Evolutionary conservation across 2,888 invertebrate genomes (phyloP), one percentile per base, ranked within the genome.

Genomic region (Eumerus sabulonum): DNA sequence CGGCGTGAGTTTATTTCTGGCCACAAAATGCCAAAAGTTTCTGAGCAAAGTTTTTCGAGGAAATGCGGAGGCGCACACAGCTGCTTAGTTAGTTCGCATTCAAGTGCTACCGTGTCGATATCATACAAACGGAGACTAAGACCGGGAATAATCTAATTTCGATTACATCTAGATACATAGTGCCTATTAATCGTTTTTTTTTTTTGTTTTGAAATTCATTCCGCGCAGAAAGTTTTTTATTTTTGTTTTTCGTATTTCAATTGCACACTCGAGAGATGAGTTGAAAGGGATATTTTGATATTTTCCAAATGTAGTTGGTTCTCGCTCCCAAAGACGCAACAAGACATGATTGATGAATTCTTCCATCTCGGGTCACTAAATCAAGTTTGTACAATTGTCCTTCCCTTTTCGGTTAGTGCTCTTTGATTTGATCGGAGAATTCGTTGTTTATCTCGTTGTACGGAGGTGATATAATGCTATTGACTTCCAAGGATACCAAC

Each of bases 21-120:
- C 79, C 64, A 63, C 63, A 48, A 79, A 79, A 70, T 64, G 64
- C 68, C 60, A 79, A 73, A 73, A 50, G 68, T 79, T 70, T 68
- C 60, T 45, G 74, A 74, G 50, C 60, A 74, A 63, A 70, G 54
- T 74, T 64, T n/a, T 68, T 70, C 42, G 40, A 64, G 64, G 60
- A 74, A 79, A 68, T 79, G 79, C 79, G 79, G 79, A 79, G 79
- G 79, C 79, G 79, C 68, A 48, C 74, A 79, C 74, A 79, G 68
- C 79, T 74, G 79, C 79, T 73, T 40, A n/a, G 47, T 79, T 79
- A 79, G 79, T 79, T 74, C 74, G 51, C 64, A 70, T 79, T 79
- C 68, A 56, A 79, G 74, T 79, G 74, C 70, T 74, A 68, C 17
- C 79, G 79, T 63, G 79, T 74, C 60, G 14, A 70, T 68, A 70